These are phyloP conservation scores for Diorhabda carinulata DNA, from an alignment of 1,140 invertebrate species.

Conservation along the genomic window DNA sequence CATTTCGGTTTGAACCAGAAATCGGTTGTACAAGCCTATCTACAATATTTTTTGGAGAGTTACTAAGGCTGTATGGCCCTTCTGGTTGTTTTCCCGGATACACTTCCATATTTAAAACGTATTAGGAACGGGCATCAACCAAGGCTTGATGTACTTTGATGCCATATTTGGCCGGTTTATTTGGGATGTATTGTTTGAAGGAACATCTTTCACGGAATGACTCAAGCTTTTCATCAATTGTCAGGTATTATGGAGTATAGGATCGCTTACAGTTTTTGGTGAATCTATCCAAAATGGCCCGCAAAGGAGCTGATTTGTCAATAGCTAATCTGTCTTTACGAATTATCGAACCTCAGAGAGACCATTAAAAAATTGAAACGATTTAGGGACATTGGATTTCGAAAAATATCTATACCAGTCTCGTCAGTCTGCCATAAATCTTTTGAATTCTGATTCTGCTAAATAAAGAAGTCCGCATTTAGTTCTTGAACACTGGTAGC, in stretches of 20 bases:
- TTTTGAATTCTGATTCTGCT: no score
- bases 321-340: no score
- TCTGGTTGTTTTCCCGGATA: neutral
- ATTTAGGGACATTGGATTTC: no score
- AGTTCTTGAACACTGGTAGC: no score
- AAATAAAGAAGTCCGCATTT: no score
- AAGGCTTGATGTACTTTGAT: neutral
- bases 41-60: slow-evolving; percentile 3
- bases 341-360: neutral
- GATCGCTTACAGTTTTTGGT: neutral
- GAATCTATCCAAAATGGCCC: slow-evolving; percentile 6
- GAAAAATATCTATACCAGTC: no score
- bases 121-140: slow-evolving; percentile 2
- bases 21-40: neutral
- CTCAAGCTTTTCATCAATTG: slow-evolving; percentile 7
- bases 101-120: slow-evolving; percentile 4
- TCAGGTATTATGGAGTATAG: slow-evolving; percentile 6
- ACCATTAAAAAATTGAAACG: no score
- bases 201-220: no score
- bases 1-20: neutral
- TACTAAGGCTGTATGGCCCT: neutral
- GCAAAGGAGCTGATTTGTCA: slow-evolving; percentile 9
- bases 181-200: neutral
- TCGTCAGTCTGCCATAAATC: no score
- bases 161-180: neutral